Base-by-base conservation (phyloP, 2,113 vertebrate species). In the Trachemys scripta region DNA sequence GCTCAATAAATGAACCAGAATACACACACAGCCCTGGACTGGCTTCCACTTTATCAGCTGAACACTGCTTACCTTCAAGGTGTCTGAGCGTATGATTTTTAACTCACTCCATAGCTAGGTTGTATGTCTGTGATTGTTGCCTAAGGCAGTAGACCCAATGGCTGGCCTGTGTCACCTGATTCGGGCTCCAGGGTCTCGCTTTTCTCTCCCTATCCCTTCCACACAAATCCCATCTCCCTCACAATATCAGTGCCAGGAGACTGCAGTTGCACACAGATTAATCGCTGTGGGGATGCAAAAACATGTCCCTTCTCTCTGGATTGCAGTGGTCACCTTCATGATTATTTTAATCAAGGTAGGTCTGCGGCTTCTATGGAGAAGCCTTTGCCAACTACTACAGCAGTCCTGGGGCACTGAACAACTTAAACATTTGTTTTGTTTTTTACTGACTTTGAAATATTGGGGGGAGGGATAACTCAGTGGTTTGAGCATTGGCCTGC, bases 1-100 rank as follows among this genome's bases (percentile, higher is more conserved):
- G 96, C 93, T 97, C 97, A 98, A 96, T 98, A 98, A 98, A 98
- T 49, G 85, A 96, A 94, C 57, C 88, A 69, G 94, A 98, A 97
- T 80, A 91, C 75, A 8, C 2, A n/a, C n/a, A 47, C 38, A 76
- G 62, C 0, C 85, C 85, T 35, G 4, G 57, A 5, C 56, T 79
- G 80, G 82, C 57, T 84, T 47, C 80, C 59, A 2, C 91, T 93
- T 94, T 79, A 56, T 59, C 50, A 51, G 0, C 14, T 49, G 78
- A n/a, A 13, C 3, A 12, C 6, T 38, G 65, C 50, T 75, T 3
- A 7, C 47, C 24, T 24, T 54, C 29, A 53, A 59, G 35, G 27
- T 45, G 49, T 13, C 49, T 83, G 14, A 31, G 72, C 6, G 3
- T 78, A 38, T 38, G n/a, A 72, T 72, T 38, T 38, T 72, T 72